Percentiles rank a stretch among this genome's conserved stretches.
Evolutionary conservation across 1,140 invertebrate species (phyloP).

Genomic region (Bombus ignitus): DNA sequence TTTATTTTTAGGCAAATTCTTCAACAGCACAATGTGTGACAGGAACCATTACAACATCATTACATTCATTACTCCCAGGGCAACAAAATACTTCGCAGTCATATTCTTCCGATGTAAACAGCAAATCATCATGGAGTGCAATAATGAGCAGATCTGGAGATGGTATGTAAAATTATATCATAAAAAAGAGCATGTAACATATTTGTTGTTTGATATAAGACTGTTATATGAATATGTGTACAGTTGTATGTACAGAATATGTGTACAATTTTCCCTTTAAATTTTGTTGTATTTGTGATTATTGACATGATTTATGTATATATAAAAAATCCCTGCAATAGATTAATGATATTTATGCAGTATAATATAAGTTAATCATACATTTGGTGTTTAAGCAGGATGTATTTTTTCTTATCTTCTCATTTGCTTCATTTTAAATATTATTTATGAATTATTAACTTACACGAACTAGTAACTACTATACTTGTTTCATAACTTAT

Average conservation of each 20-base stretch:
- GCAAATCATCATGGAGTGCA: conserved; percentile 84
- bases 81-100: conserved; percentile 77
- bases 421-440: neutral
- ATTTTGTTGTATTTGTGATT: neutral
- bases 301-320: too few species aligned
- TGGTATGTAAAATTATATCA: conserved; percentile 47
- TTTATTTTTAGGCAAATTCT: conserved; percentile 75
- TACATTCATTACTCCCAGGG: conserved; percentile 78
- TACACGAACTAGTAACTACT: neutral
- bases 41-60: conserved; percentile 76
- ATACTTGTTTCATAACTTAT: neutral
- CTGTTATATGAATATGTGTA: too few species aligned
- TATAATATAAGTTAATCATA: neutral
- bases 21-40: conserved; percentile 78
- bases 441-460: neutral
- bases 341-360: too few species aligned
- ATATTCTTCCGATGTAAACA: conserved; percentile 78
- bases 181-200: neutral
- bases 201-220: too few species aligned
- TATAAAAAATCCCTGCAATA: too few species aligned
- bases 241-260: neutral
- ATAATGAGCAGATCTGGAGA: conserved; percentile 83
- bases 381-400: neutral
- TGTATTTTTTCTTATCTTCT: neutral
- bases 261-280: conserved; percentile 3